Percentiles rank a stretch among this genome's conserved stretches.
Evolutionary conservation across 2,797 vertebrate genomes (phyloP).

Genomic region (Hydrophis major): DNA sequence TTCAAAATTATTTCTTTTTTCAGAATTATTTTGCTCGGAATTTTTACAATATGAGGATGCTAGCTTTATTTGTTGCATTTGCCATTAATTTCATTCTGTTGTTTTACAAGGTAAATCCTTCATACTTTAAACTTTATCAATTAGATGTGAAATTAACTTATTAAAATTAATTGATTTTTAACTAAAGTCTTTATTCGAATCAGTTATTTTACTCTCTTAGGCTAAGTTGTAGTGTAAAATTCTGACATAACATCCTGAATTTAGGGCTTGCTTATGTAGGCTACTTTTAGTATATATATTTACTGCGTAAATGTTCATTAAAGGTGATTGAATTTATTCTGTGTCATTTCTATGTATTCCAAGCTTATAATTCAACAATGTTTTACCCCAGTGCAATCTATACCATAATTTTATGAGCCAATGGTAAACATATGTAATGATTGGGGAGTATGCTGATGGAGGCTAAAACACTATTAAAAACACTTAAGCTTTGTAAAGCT

Average conservation of each 20-base stretch:
- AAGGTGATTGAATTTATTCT: not conserved
- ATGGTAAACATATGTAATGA: not conserved
- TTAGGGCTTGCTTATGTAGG: not conserved
- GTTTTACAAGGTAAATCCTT: slow-evolving; percentile 88
- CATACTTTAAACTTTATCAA: not conserved
- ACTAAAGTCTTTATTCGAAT: not conserved
- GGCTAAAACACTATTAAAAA: not conserved
- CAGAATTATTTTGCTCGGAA: slow-evolving; percentile 98
- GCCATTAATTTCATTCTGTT: slow-evolving; percentile 98
- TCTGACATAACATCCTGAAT: not conserved
- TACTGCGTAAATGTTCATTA: not conserved
- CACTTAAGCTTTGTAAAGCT: not conserved
- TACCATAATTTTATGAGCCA: not conserved
- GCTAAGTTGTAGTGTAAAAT: not conserved
- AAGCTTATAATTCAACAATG: not conserved
- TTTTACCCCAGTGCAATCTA: not conserved
- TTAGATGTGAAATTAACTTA: not conserved
- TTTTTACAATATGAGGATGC: slow-evolving; percentile 99
- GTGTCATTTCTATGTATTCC: not conserved
- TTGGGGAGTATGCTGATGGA: not conserved
- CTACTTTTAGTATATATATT: not conserved
- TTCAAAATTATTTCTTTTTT: slow-evolving; percentile 26
- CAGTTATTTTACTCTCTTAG: not conserved
- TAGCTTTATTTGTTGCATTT: slow-evolving; percentile 94
- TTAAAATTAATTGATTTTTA: not conserved